Conservation (phyloP, 2,113 vertebrate species). For the Notarius lentiginosus region DNA sequence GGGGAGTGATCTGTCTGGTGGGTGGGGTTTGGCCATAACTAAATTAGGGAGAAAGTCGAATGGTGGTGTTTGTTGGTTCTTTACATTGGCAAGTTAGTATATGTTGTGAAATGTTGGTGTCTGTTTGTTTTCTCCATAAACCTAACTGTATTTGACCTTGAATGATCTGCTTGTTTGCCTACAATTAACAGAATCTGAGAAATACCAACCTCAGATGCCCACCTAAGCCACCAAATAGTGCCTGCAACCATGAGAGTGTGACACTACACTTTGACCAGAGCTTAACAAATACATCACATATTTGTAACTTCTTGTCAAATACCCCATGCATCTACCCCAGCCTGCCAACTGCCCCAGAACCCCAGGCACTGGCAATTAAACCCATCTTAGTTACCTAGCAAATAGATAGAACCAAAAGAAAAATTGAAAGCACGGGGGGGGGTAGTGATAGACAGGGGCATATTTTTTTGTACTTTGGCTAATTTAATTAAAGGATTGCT, state of each 20-base stretch:
- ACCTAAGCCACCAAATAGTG: neutral
- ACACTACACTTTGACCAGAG: neutral
- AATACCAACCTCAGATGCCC: neutral
- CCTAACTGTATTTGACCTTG: too few species aligned
- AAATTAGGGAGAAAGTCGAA: neutral
- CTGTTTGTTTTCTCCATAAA: neutral
- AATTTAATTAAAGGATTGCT: slow-evolving; percentile 60
- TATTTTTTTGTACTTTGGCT: slow-evolving; percentile 41
- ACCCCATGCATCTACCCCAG: slow-evolving; percentile 14
- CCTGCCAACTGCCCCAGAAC: slow-evolving; percentile 34
- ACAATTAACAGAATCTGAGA: neutral
- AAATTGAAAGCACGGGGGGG: slow-evolving; percentile 14
- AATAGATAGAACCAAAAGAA: slow-evolving; percentile 40
- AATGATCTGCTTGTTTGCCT: neutral
- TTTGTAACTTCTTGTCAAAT: slow-evolving; percentile 2
- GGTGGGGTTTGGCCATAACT: too few species aligned
- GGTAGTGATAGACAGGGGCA: slow-evolving; percentile 22
- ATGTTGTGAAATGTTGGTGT: neutral
- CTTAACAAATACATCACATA: slow-evolving; percentile 2
- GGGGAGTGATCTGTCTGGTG: too few species aligned
- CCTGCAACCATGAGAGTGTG: neutral
- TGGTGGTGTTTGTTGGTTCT: neutral
- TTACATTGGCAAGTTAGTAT: neutral
- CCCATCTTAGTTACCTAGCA: slow-evolving; percentile 60
- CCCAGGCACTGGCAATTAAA: slow-evolving; percentile 41